Percentiles rank a stretch among this genome's conserved stretches.
Evolutionary conservation across 2,113 vertebrate species (phyloP).

Genomic region (Mirza zaza): DNA sequence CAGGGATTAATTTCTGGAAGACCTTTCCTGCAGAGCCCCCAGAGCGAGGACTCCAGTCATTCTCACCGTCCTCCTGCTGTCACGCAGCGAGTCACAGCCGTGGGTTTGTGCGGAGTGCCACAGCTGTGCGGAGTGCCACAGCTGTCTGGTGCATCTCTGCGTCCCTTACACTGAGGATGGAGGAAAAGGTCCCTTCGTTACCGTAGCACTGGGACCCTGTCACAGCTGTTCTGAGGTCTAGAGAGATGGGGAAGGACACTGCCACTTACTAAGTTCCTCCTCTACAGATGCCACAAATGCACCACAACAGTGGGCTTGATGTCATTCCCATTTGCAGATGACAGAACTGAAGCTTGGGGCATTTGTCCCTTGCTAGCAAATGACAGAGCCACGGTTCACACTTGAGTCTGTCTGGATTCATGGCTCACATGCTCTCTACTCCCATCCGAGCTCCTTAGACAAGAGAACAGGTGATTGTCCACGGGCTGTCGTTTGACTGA

Average conservation of each 20-base stretch:
- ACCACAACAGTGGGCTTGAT: accelerated
- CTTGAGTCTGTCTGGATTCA: neutral
- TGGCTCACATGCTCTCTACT: accelerated
- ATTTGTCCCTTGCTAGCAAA: neutral
- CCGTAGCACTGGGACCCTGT: neutral
- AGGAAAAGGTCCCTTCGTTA: neutral
- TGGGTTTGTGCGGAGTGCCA: neutral
- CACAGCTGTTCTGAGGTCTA: neutral
- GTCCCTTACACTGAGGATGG: neutral
- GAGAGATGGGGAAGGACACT: neutral
- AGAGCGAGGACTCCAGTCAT: neutral
- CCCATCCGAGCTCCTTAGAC: neutral
- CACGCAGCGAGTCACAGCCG: accelerated
- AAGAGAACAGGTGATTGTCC: neutral
- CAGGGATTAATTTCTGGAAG: neutral
- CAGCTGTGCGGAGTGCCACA: neutral
- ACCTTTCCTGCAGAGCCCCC: neutral
- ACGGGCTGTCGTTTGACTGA: neutral
- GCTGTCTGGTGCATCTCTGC: neutral
- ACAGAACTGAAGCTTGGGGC: neutral
- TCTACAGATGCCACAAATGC: accelerated
- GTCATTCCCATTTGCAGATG: neutral
- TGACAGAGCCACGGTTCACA: neutral
- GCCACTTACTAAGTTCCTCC: neutral
- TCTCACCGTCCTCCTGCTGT: neutral